Evolutionary conservation across 2,797 vertebrate species (phyloP), one percentile per base, ranked within the genome.

Genomic region (Geotria australis): DNA sequence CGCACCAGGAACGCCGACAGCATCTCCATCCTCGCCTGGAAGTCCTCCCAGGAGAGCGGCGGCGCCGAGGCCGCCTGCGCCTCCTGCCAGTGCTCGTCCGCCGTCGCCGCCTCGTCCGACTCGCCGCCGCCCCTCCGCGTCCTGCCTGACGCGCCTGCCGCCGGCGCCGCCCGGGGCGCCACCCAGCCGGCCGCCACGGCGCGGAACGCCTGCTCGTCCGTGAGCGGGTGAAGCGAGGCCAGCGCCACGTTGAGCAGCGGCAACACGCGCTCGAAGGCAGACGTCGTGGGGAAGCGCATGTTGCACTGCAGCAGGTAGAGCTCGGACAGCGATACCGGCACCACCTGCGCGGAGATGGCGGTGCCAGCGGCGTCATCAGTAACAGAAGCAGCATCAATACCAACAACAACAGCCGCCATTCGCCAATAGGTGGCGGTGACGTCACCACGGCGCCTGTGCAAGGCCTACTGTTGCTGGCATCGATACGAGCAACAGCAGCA

Each of bases 251-350:
- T 93, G 57, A 98, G 63, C 56, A 98, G 74, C 0, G 88, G 83
- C 64, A 81, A 70, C 0, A 79, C 79, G 60, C 84, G 79, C 70
- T 93, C 88, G 3, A 96, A 98, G 47, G 86, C 79, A 0, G 82
- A 83, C 61, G 85, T 81, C 59, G 76, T 89, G 73, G 83, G 81
- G 72, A 95, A 98, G 70, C 84, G 89, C 82, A 98, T 88, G 67
- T 95, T 98, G 72, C 91, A 96, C 72, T 93, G 89, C 45, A 98
- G 73, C 62, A 93, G 73, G 66, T 96, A 98, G 56, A 98, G 79
- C 70, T 98, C 86, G 0, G 86, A 79, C 47, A 98, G 66, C 1
- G 88, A 98, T 58, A 98, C 84, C 0, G 91, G 91, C 59, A 98
- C 88, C 7, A 93, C 88, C 51, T 55, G 24, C n/a, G 3, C 8